Evolutionary conservation across 1,140 invertebrate species (phyloP), one percentile per base, ranked within the genome.

Genomic region (Dendroctonus ponderosae): DNA sequence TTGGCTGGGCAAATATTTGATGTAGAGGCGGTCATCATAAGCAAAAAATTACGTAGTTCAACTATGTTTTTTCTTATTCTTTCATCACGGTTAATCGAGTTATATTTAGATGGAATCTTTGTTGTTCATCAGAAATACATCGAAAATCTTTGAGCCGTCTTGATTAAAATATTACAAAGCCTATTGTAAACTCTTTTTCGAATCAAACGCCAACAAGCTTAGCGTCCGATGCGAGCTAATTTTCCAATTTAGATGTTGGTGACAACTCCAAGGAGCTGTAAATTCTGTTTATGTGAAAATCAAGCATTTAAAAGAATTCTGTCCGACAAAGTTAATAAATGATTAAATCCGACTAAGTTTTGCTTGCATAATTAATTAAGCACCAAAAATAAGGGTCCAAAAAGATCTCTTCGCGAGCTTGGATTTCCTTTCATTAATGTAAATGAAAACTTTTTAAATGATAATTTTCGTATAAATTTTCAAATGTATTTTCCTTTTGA

Each of bases 281-380:
- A 44, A 46, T 12, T 43, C 52, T 63, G 62, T 63, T 63, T 63
- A 56, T 63, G 52, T 42, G 62, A 62, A 67, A 62, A 67, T 67
- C 51, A 67, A 67, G 59, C 50, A 62, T 67, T 67, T 50, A 49
- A 58, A 67, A 67, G 53, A 62, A 67, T 62, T 67, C 59, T 58
- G 50, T 59, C 66, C 62, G 66, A 67, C 58, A 67, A 67, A 67
- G 66, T 67, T 67, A 62, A 67, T 67, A 67, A 67, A 67, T 67
- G 66, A 62, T 67, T 67, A 67, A 67, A 67, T 39, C 53, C 52
- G 15, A 59, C 49, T 57, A 67, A 67, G 66, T 67, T 67, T 67
- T 67, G 66, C 66, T 57, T 67, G 66, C 66, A 67, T 67, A 67
- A 67, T 67, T 67, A 67, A 67, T 67, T 67, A 67, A 67, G 66